phyloP scores from a whole-genome alignment of 2,888 invertebrate genomes.

The Archaeoteleia sp. region DNA sequence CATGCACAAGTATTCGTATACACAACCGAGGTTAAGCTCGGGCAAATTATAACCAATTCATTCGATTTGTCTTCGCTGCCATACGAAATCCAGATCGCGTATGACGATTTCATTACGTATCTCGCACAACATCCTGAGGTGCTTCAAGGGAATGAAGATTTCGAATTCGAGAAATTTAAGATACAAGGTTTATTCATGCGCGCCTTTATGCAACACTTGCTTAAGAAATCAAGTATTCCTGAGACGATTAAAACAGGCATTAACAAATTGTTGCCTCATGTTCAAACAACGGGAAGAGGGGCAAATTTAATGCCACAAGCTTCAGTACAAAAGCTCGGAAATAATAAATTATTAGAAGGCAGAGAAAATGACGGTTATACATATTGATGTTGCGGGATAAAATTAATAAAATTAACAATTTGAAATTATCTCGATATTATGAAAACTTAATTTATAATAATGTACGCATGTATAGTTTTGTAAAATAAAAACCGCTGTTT shows the following conservation, averaged over 20 bases:
- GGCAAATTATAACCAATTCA: constrained; percentile 47
- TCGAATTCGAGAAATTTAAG: constrained; percentile 40
- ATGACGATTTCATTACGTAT: constrained; percentile 50
- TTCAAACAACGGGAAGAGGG: constrained; percentile 36
- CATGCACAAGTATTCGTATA: constrained; percentile 24
- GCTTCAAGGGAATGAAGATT: constrained; percentile 47
- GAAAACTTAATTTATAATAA: too few relatives aligned
- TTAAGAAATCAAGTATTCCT: constrained; percentile 19
- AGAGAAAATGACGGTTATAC: too few relatives aligned
- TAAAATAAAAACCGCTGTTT: too few relatives aligned
- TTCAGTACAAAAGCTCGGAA: neutral
- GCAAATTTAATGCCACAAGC: constrained; percentile 18
- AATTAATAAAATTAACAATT: too few relatives aligned
- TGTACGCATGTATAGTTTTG: too few relatives aligned
- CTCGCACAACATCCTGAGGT: constrained; percentile 44
- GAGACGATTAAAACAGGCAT: constrained; percentile 25
- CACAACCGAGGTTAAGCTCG: constrained; percentile 27
- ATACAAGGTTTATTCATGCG: constrained; percentile 51
- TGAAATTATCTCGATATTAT: too few relatives aligned
- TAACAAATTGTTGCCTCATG: constrained; percentile 27
- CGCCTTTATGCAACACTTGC: constrained; percentile 33
- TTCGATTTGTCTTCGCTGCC: constrained; percentile 47
- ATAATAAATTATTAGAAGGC: too few relatives aligned
- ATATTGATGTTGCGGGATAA: too few relatives aligned
- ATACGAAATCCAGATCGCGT: constrained; percentile 34